These are phyloP conservation scores for Peucedramus taeniatus DNA, from an alignment of 2,113 vertebrate genomes.

Conservation along the genomic window DNA sequence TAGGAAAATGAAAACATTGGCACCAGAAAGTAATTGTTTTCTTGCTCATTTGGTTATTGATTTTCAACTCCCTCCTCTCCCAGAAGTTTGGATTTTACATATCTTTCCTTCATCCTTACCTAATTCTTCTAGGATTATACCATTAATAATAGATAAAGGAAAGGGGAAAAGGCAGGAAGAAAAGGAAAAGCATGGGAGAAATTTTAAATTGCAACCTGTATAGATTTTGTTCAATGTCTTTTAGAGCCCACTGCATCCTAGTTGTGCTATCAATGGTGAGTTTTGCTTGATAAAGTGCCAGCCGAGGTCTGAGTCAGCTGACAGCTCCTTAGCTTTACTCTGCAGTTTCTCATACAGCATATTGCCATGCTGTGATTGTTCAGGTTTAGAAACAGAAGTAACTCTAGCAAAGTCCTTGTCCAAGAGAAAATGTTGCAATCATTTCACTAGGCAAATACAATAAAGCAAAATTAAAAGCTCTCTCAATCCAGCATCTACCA, in stretches of 20 bases:
- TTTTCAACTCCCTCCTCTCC: neutral
- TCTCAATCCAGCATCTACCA: neutral
- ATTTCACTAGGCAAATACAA: neutral
- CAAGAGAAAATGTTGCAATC: neutral
- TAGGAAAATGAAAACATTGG: constrained; percentile 47
- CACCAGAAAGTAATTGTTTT: constrained; percentile 52
- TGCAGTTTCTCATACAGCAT: neutral
- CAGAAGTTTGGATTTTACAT: neutral
- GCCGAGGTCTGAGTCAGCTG: neutral
- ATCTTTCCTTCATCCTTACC: neutral
- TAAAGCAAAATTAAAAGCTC: neutral
- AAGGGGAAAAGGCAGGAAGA: neutral
- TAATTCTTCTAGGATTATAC: neutral
- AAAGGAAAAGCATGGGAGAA: neutral
- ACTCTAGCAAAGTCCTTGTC: neutral
- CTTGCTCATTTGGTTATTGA: constrained; percentile 28
- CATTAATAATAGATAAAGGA: neutral
- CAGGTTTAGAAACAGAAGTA: neutral
- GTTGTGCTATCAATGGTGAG: neutral
- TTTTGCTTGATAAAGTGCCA: neutral
- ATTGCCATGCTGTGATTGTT: neutral
- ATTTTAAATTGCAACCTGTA: neutral
- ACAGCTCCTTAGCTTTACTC: fast-evolving
- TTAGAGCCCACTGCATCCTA: neutral
- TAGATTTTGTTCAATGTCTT: neutral